A percentile compares a stretch with the other conserved stretches of the same genome.
Conservation (phyloP, 2,113 vertebrate genomes). For the Morone saxatilis region DNA sequence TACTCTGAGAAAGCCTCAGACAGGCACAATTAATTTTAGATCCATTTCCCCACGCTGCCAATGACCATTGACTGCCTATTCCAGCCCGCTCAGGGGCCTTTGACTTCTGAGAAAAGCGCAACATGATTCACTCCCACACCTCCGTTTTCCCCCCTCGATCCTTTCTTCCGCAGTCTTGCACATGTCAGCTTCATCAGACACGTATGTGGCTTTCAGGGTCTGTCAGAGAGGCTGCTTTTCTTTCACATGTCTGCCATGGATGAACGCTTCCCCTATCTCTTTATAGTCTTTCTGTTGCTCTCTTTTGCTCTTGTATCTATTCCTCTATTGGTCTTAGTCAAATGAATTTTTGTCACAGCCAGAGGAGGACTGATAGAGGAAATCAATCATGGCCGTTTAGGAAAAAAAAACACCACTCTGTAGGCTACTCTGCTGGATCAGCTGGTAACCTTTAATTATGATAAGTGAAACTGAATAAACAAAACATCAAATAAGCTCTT, state of each 20-base stretch:
- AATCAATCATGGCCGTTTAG: constrained; percentile 55
- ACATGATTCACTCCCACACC: constrained; percentile 61
- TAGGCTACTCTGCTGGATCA: constrained; percentile 38
- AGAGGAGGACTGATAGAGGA: constrained; percentile 18
- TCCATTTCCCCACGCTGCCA: constrained; percentile 46
- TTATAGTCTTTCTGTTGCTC: constrained; percentile 12
- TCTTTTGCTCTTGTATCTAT: constrained; percentile 11
- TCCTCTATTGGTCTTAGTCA: neutral
- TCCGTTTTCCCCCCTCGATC: neutral
- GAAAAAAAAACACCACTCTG: neutral
- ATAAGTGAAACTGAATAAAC: constrained; percentile 50
- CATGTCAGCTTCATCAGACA: constrained; percentile 58
- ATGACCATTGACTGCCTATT: constrained; percentile 44
- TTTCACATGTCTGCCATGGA: constrained; percentile 16
- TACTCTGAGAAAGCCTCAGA: constrained; percentile 18
- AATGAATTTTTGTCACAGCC: constrained; percentile 37
- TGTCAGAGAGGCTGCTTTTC: constrained; percentile 6
- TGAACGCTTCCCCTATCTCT: constrained; percentile 24
- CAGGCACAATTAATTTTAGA: constrained; percentile 58
- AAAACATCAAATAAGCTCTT: constrained; percentile 41
- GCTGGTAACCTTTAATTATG: constrained; percentile 58
- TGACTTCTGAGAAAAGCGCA: constrained; percentile 61
- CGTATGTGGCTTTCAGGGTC: constrained; percentile 50
- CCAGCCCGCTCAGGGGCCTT: constrained; percentile 42
- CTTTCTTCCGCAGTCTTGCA: constrained; percentile 57